Evolutionary conservation across 1,140 invertebrate genomes (phyloP), one percentile per base, ranked within the genome.

Genomic region (Parapsyche elsis): DNA sequence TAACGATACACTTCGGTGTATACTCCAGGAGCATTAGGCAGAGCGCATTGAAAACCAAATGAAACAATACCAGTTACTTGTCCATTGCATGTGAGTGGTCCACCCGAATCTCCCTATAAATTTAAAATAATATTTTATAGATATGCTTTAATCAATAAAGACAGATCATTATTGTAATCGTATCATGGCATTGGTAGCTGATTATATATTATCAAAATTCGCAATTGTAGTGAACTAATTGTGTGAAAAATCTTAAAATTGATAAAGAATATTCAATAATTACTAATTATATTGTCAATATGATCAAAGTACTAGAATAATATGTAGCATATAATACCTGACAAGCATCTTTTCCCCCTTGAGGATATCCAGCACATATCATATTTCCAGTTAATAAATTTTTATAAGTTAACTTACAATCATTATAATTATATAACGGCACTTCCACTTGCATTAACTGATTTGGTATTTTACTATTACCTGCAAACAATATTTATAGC

Each of bases 321-420:
- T 44, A 77, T 45, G 26, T 24, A 53, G 19, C 10, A 38, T 61
- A 77, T 83, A 75, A 80, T 86, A 92, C 92, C 87, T 92, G 91
- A 83, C 93, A 94, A 0, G 92, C 91, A 82, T 93, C 92, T 81
- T 90, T 90, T 24, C 91, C 91, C 2, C 88, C 86, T 81, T 90
- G 73, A 5, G n/a, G 23, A 80, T 81, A 81, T 10, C 83, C 84
- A 16, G 84, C 84, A 79, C 84, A 85, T 9, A 85, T 74, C 80
- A 83, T 84, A 46, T 45, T 21, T 9, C 75, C 44, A 49, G 49
- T 61, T 1, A 79, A 10, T 24, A 1, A 5, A 1, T 1, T 9
- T 7, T 14, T n/a, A 49, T 67, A 75, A 44, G 30, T n/a, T 44
- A 5, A 9, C 53, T 74, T 74, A 45, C 81, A 81, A 1, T 23